phyloP scores from a whole-genome alignment of 2,113 vertebrate genomes.

The Lophura nycthemera region DNA sequence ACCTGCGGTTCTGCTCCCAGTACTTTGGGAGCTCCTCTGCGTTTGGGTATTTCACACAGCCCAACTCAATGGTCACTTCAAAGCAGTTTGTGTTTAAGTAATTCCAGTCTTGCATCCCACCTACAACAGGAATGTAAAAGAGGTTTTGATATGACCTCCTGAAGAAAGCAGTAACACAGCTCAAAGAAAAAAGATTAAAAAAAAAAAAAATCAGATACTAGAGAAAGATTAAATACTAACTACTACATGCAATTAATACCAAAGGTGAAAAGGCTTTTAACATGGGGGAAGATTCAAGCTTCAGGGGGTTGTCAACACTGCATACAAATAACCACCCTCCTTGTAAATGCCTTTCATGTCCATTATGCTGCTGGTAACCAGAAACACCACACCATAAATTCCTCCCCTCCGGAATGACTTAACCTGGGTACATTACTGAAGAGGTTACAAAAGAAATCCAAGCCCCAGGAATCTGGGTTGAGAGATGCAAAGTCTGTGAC shows the following conservation, averaged over 20 bases:
- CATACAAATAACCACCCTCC: not conserved
- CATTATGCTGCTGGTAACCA: not conserved
- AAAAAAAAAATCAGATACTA: not conserved
- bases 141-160: not conserved
- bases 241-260: not conserved
- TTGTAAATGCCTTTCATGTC: constrained; percentile 50
- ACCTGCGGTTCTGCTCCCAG: constrained; percentile 90
- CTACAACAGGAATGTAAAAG: constrained; percentile 69
- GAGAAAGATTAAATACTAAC: not conserved
- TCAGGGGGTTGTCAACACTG: constrained; percentile 15
- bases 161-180: not conserved
- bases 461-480: not conserved
- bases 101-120: constrained; percentile 99
- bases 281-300: not conserved
- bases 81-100: constrained; percentile 98
- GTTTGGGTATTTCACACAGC: constrained; percentile 92
- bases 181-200: not conserved
- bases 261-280: not conserved
- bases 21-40: constrained; percentile 87
- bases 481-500: not conserved
- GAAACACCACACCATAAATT: constrained; percentile 43
- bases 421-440: not conserved
- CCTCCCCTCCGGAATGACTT: constrained; percentile 16
- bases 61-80: constrained; percentile 96
- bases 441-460: not conserved